Evolutionary conservation across 1,140 invertebrate genomes (phyloP).

Genomic region (Ectropis grisescens): DNA sequence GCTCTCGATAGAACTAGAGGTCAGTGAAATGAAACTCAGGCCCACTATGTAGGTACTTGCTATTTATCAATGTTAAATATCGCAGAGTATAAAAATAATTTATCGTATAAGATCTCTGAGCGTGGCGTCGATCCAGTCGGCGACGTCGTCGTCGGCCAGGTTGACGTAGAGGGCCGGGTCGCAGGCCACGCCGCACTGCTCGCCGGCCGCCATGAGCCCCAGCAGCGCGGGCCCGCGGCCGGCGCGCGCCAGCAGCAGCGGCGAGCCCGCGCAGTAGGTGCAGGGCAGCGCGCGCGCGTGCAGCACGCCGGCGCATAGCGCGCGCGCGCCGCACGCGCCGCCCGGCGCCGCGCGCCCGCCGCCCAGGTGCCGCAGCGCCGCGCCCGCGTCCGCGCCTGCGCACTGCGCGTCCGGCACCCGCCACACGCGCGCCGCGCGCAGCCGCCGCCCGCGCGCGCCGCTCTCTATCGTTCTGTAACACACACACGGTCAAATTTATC

Average conservation of each 20-base stretch:
- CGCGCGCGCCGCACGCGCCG: slow-evolving; percentile 8
- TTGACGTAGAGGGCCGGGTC: slow-evolving; percentile 29
- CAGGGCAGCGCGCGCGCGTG: slow-evolving; percentile 16
- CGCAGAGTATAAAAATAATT: no score
- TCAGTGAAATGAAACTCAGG: no score
- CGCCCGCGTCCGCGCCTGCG: slow-evolving; percentile 3
- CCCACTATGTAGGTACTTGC: no score
- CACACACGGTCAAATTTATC: no score
- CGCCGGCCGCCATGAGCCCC: slow-evolving; percentile 23
- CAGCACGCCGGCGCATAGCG: slow-evolving; percentile 18
- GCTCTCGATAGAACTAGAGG: no score
- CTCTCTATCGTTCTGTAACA: slow-evolving; percentile 16
- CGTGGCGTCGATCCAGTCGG: slow-evolving; percentile 24
- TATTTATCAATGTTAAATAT: no score
- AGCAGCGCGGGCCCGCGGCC: slow-evolving; percentile 13
- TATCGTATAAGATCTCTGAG: not conserved
- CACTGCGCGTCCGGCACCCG: slow-evolving; percentile 12
- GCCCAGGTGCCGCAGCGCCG: slow-evolving; percentile 19
- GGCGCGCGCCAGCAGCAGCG: slow-evolving; percentile 22
- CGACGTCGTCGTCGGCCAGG: slow-evolving; percentile 10
- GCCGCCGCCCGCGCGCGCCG: slow-evolving; percentile 2
- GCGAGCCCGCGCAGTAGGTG: slow-evolving; percentile 32
- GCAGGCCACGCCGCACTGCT: slow-evolving; percentile 26
- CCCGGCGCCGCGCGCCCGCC: slow-evolving; percentile 2
- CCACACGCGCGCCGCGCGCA: slow-evolving; percentile 11